phyloP scores from a whole-genome alignment of 2,113 vertebrate genomes.

The Pelobates fuscus region DNA sequence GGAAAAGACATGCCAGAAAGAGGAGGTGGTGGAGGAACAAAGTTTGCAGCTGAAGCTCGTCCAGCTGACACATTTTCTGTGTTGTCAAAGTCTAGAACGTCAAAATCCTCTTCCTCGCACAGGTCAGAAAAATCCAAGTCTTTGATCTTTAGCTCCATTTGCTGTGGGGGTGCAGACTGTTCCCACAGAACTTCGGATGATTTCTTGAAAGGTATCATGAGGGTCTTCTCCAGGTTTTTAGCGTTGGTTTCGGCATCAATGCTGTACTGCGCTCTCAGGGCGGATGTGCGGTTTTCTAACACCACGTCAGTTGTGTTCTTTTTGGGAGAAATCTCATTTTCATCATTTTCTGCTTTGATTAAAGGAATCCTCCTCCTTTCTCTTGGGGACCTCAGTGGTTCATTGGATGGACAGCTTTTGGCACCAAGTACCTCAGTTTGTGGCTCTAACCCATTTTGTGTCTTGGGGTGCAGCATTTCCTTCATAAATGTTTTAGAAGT shows the following conservation, averaged over 20 bases:
- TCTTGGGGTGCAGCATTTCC: slow-evolving; percentile 77
- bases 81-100: slow-evolving; percentile 74
- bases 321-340: not conserved
- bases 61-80: slow-evolving; percentile 58
- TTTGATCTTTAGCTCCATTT: slow-evolving; percentile 79
- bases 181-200: slow-evolving; percentile 69
- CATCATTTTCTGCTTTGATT: slow-evolving; percentile 18
- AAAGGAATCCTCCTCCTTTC: not conserved
- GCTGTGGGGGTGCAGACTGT: slow-evolving; percentile 58
- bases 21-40: slow-evolving; percentile 60
- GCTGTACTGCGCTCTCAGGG: slow-evolving; percentile 70
- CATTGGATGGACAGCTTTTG: not conserved
- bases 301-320: slow-evolving; percentile 36
- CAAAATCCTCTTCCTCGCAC: slow-evolving; percentile 88
- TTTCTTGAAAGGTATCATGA: slow-evolving; percentile 68
- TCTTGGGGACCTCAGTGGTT: slow-evolving; percentile 3
- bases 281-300: slow-evolving; percentile 54
- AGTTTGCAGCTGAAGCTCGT: slow-evolving; percentile 50
- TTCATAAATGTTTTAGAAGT: slow-evolving; percentile 73
- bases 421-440: slow-evolving; percentile 40
- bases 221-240: slow-evolving; percentile 68
- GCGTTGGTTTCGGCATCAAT: slow-evolving; percentile 73
- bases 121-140: slow-evolving; percentile 96
- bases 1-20: slow-evolving; percentile 53
- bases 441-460: not conserved